Percentiles rank a stretch among this genome's conserved stretches.
Evolutionary conservation across 2,888 invertebrate species (phyloP).

Genomic region (Ennomos fuscantarius): DNA sequence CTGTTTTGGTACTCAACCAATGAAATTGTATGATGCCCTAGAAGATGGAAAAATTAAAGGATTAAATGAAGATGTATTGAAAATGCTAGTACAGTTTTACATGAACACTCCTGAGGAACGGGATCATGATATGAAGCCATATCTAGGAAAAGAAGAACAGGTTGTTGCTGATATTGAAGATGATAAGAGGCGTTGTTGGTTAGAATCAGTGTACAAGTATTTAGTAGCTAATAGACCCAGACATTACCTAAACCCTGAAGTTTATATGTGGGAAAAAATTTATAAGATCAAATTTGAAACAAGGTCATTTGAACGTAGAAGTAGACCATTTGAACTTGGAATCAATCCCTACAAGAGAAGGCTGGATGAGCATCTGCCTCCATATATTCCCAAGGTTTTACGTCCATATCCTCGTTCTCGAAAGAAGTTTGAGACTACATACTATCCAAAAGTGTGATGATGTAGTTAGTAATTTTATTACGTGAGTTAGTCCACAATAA

Average conservation of each 20-base stretch:
- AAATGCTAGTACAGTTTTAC: constrained; percentile 90
- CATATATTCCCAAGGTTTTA: constrained; percentile 88
- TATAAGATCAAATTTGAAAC: constrained; percentile 90
- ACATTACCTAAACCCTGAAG: constrained; percentile 87
- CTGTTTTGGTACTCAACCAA: constrained; percentile 90
- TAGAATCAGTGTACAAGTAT: constrained; percentile 89
- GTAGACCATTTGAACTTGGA: constrained; percentile 88
- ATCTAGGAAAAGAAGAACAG: constrained; percentile 85
- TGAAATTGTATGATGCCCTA: constrained; percentile 90
- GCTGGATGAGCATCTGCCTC: constrained; percentile 87
- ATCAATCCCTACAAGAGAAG: constrained; percentile 86
- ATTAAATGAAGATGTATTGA: constrained; percentile 92
- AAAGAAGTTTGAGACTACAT: constrained; percentile 88
- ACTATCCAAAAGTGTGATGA: constrained; percentile 85
- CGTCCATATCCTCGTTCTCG: constrained; percentile 86
- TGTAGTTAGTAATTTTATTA: constrained; percentile 13
- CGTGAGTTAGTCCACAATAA: background rate
- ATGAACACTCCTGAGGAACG: constrained; percentile 87
- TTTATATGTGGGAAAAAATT: constrained; percentile 92
- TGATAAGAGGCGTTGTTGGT: constrained; percentile 88
- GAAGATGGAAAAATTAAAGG: constrained; percentile 90
- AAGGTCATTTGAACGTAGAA: constrained; percentile 87
- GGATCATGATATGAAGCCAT: constrained; percentile 89
- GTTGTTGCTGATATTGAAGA: constrained; percentile 88
- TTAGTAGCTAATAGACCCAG: constrained; percentile 88